Evolutionary conservation across 2,888 invertebrate genomes (phyloP), one percentile per base, ranked within the genome.

Genomic region (Mactromeris polynyma): DNA sequence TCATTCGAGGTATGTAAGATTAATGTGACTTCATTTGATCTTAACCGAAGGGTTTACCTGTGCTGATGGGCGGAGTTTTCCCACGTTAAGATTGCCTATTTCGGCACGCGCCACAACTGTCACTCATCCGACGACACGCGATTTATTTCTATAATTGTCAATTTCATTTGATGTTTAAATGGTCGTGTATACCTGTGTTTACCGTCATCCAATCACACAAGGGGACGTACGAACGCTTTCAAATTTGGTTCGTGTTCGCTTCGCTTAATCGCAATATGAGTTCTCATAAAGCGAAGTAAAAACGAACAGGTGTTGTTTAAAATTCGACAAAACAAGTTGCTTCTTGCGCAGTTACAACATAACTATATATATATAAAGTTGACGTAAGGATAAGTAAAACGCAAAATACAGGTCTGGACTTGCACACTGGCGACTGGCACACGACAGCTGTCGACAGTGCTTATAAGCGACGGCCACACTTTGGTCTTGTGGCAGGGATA

Each of bases 51-150:
- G 78, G 83, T 73, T 83, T 92, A 89, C 89, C 90, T 90, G 89
- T 91, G 78, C 88, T 91, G 87, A 77, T 51, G 87, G 92, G 92
- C 89, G 92, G 92, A 91, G 92, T 83, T 86, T 92, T 92, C 92
- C 92, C 92, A 92, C 92, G 90, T 90, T 88, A 81, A 79, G 82
- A 84, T 86, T 73, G 86, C 89, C 83, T 82, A 73, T 54, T 85
- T 64, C 82, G 92, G 89, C 92, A 92, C 92, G 92, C 92, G 92
- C 85, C 92, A 40, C 54, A 38, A 40, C 86, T 90, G 92, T 92
- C 92, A 90, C 85, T 92, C 90, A 90, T 54, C 9, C 58, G 19
- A 42, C 79, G 90, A 89, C 90, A 90, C 91, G 90, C 88, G 89
- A 85, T 91, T 87, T 87, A 87, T 85, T 58, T 82, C 89, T 38